A percentile compares a stretch with the other conserved stretches of the same genome.
Evolutionary conservation across 1,140 invertebrate genomes (phyloP).

Genomic region (Mylabris phalerata): DNA sequence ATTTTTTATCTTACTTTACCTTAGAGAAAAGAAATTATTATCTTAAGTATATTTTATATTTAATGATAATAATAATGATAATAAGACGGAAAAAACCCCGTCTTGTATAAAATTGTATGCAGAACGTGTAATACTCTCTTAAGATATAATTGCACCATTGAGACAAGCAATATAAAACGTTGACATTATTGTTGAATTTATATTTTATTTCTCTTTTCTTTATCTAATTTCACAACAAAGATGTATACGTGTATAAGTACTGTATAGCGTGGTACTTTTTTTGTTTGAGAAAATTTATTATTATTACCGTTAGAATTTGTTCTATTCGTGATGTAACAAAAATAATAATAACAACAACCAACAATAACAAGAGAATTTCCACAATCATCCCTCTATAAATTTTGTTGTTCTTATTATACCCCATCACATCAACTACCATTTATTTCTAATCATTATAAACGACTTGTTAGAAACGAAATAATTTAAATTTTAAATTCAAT

Average conservation of each 20-base stretch:
- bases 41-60: background rate
- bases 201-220: conserved; percentile 4
- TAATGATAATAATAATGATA: background rate
- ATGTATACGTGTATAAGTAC: background rate
- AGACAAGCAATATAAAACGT: conserved; percentile 11
- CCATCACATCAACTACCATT: too few relatives aligned
- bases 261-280: too few relatives aligned
- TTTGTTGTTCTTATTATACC: too few relatives aligned
- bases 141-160: conserved; percentile 8
- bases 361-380: too few relatives aligned
- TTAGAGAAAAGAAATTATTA: background rate
- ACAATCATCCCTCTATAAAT: too few relatives aligned
- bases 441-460: too few relatives aligned
- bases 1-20: too few relatives aligned
- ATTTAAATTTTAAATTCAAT: background rate
- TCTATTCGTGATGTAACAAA: background rate
- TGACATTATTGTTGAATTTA: conserved; percentile 13
- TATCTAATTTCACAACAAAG: conserved; percentile 12
- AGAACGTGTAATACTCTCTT: conserved; percentile 13
- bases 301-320: background rate
- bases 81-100: background rate
- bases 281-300: background rate
- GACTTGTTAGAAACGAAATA: too few relatives aligned
- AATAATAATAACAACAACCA: too few relatives aligned
- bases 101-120: conserved; percentile 2